phyloP scores from a whole-genome alignment of 2,888 invertebrate genomes.

The Ashinkailepas kermadecensis region DNA sequence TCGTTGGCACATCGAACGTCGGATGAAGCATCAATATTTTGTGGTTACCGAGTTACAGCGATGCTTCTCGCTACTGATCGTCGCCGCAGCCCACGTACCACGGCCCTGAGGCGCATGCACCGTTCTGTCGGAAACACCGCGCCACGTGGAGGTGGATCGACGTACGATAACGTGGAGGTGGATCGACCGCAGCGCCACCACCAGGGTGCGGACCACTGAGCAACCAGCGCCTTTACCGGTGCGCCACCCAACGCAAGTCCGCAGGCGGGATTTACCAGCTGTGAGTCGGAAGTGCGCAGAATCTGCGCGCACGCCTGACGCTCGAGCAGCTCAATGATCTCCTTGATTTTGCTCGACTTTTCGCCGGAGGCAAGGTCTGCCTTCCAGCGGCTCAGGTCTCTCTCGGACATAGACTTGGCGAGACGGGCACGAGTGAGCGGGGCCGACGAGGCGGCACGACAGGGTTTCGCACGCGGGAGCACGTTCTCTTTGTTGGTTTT shows the following conservation, averaged over 20 bases:
- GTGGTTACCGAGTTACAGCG: too few relatives aligned
- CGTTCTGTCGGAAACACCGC: too few relatives aligned
- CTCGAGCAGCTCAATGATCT: slow-evolving; percentile 8
- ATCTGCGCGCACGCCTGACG: slow-evolving; percentile 9
- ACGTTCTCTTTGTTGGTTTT: slow-evolving; percentile 20
- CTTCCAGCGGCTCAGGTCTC: background rate
- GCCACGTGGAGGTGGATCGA: too few relatives aligned
- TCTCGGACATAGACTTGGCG: background rate
- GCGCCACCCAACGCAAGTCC: background rate
- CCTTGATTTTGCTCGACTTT: slow-evolving; percentile 19
- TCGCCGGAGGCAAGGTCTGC: background rate
- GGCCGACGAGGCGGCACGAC: background rate
- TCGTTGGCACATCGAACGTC: too few relatives aligned
- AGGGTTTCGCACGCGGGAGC: background rate
- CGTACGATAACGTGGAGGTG: too few relatives aligned
- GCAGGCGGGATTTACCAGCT: background rate
- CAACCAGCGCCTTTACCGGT: too few relatives aligned
- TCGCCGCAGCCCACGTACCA: too few relatives aligned
- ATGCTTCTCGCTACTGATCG: too few relatives aligned
- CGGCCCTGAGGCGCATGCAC: too few relatives aligned
- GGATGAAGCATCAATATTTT: too few relatives aligned
- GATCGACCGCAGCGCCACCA: too few relatives aligned
- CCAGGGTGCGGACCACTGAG: too few relatives aligned
- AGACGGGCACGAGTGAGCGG: background rate
- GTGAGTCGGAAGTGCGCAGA: background rate